Percentiles rank a stretch among this genome's conserved stretches.
Evolutionary conservation across 2,113 vertebrate species (phyloP).

Genomic region (Procavia capensis): DNA sequence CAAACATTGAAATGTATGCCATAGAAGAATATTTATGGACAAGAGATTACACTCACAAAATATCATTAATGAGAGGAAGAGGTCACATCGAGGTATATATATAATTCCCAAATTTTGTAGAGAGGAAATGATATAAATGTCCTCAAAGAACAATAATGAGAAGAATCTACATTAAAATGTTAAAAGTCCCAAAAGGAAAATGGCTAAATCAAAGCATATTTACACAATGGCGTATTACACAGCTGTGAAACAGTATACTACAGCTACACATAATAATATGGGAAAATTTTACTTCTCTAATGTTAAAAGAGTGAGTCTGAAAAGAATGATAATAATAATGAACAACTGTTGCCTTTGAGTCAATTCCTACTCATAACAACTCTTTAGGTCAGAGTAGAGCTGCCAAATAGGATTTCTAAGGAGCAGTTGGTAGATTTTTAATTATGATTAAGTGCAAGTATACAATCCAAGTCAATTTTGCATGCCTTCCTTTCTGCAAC

Average conservation of each 20-base stretch:
- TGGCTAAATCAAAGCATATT: background rate
- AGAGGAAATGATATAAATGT: background rate
- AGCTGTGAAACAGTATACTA: background rate
- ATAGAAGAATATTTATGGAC: conserved; percentile 26
- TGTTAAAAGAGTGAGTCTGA: background rate
- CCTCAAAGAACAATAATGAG: background rate
- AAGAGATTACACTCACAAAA: background rate
- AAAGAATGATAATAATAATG: background rate
- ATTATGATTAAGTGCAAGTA: no score
- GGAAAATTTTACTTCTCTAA: conserved; percentile 33
- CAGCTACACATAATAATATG: background rate
- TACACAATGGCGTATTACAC: conserved; percentile 13
- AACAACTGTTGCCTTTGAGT: no score
- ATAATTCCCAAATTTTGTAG: background rate
- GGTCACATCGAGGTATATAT: background rate
- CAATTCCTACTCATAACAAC: no score
- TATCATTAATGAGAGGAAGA: conserved; percentile 9
- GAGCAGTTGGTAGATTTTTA: no score
- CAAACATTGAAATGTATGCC: background rate
- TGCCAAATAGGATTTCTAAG: no score
- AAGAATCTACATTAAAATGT: conserved; percentile 14
- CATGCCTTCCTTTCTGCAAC: no score
- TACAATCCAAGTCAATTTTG: no score
- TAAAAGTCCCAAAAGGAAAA: background rate
- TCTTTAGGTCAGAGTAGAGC: no score